A percentile compares a stretch with the other conserved stretches of the same genome.
Conservation (phyloP, 2,113 vertebrate species). For the Sisor rabdophorus region DNA sequence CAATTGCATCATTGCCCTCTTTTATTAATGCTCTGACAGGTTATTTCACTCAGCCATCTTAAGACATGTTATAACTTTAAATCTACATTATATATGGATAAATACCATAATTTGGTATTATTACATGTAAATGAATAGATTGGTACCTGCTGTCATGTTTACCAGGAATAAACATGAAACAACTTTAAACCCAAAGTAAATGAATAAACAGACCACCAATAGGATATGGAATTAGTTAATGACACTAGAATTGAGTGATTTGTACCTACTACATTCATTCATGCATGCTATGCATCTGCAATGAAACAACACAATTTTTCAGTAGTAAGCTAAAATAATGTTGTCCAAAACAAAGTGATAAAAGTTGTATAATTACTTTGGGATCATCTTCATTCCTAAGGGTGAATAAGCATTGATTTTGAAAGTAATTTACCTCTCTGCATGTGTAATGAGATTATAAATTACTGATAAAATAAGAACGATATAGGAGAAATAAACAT, state of each 20-base stretch:
- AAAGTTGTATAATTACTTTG: conserved; percentile 66
- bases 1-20: conserved; percentile 21
- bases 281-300: neutral
- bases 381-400: conserved; percentile 58
- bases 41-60: neutral
- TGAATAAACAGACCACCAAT: neutral
- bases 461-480: conserved; percentile 25
- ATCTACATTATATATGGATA: neutral
- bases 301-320: neutral
- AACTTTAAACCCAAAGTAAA: neutral
- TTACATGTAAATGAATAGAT: neutral
- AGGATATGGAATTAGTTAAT: neutral
- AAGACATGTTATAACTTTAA: neutral
- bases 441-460: neutral
- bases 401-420: conserved; percentile 59
- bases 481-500: conserved; percentile 18
- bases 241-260: no score
- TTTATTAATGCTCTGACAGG: neutral
- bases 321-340: neutral
- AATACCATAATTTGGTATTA: no score
- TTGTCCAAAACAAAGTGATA: conserved; percentile 38
- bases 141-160: neutral
- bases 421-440: no score
- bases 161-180: neutral
- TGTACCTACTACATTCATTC: neutral